Conservation (phyloP, 2,888 invertebrate species). For the Steinernema hermaphroditum region DNA sequence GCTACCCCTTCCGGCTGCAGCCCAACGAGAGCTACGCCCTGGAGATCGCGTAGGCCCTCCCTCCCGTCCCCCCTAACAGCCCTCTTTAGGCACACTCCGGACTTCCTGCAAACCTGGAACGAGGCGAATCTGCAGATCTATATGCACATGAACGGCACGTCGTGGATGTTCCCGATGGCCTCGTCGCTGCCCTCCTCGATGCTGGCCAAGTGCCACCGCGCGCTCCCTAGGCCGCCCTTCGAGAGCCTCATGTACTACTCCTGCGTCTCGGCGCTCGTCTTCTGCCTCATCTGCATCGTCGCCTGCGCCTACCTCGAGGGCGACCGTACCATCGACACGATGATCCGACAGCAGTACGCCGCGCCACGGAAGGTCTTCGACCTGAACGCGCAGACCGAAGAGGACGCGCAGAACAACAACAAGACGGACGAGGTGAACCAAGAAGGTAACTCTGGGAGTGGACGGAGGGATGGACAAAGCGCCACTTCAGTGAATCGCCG, state of each 20-base stretch:
- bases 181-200: constrained; percentile 72
- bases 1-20: constrained; percentile 75
- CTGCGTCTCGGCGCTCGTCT: constrained; percentile 66
- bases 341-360: constrained; percentile 52
- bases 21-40: constrained; percentile 79
- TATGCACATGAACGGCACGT: constrained; percentile 65
- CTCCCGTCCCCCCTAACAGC: neutral
- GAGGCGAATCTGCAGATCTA: constrained; percentile 70
- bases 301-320: constrained; percentile 67
- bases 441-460: too few species aligned
- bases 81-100: constrained; percentile 76
- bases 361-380: constrained; percentile 38
- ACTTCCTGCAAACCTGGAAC: constrained; percentile 80
- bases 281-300: constrained; percentile 64
- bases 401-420: neutral
- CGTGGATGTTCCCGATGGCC: constrained; percentile 73
- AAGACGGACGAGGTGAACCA: neutral
- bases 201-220: constrained; percentile 75
- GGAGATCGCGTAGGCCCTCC: constrained; percentile 75
- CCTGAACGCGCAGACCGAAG: constrained; percentile 31
- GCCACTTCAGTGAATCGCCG: neutral
- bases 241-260: constrained; percentile 76
- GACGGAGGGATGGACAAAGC: too few species aligned
- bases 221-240: constrained; percentile 78
- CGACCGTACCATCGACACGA: constrained; percentile 62